Conservation (phyloP, 2,113 vertebrate species). For the Oenanthe oenanthe region DNA sequence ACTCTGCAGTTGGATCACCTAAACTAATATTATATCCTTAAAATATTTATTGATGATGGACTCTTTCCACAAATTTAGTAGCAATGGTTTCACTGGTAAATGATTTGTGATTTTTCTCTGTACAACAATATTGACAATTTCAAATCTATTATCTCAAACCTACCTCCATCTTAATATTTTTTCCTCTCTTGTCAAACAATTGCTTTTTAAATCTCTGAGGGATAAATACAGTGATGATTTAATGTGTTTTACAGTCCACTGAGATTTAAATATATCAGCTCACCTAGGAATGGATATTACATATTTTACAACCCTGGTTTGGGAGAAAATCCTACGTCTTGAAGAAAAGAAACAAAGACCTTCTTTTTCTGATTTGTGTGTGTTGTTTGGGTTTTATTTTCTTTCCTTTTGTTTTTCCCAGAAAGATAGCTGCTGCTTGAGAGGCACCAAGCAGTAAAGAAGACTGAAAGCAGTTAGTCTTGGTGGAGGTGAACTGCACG, state of each 20-base stretch:
- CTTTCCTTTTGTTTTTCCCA: constrained; percentile 2
- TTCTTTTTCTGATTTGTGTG: not conserved
- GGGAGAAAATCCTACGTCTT: not conserved
- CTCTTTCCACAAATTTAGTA: not conserved
- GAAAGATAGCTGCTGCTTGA: not conserved
- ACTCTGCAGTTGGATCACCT: not conserved
- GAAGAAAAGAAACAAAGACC: constrained; percentile 9
- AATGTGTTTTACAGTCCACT: not conserved
- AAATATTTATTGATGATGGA: not conserved
- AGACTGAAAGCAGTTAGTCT: constrained; percentile 42
- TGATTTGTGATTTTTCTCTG: not conserved
- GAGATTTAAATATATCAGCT: not conserved
- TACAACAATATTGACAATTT: not conserved
- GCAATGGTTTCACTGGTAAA: not conserved
- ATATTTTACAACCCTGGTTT: not conserved
- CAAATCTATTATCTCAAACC: not conserved
- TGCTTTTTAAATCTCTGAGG: not conserved
- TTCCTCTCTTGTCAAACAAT: not conserved
- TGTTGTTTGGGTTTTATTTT: not conserved
- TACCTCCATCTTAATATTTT: not conserved
- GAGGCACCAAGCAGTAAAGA: constrained; percentile 18
- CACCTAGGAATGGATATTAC: not conserved
- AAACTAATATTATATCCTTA: not conserved
- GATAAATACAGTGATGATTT: not conserved
- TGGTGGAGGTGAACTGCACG: constrained; percentile 11